A percentile compares a stretch with the other conserved stretches of the same genome.
Evolutionary conservation across 2,797 vertebrate genomes (phyloP).

Genomic region (Malacoraja senta): DNA sequence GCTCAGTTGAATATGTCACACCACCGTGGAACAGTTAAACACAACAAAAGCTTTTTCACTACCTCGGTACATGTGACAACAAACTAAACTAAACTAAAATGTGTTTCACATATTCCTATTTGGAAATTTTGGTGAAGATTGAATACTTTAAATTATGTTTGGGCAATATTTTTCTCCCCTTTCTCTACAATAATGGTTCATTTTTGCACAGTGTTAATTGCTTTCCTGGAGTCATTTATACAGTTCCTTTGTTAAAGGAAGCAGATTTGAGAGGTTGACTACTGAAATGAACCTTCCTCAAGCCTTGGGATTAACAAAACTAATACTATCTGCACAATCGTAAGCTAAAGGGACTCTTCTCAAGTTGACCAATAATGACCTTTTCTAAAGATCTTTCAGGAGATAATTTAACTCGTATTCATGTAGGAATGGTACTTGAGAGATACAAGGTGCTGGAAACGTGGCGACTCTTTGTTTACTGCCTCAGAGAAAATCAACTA

Average conservation of each 20-base stretch:
- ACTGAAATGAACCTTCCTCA: not conserved
- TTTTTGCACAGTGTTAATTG: not conserved
- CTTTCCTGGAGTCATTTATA: not conserved
- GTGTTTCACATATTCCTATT: not conserved
- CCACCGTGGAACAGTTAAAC: too few relatives aligned
- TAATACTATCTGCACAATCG: not conserved
- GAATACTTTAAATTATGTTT: not conserved
- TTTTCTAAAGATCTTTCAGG: too few relatives aligned
- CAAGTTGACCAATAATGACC: not conserved
- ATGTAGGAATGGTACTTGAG: not conserved
- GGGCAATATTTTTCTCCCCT: not conserved
- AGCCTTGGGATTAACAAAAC: not conserved
- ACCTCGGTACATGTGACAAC: too few relatives aligned
- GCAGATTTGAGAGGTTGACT: not conserved
- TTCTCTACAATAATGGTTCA: not conserved
- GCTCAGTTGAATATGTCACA: not conserved
- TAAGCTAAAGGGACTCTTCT: not conserved
- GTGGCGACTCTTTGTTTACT: too few relatives aligned
- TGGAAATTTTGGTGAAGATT: not conserved
- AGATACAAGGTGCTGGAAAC: too few relatives aligned
- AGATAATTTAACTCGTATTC: not conserved
- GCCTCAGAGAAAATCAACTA: too few relatives aligned
- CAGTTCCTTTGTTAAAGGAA: not conserved
- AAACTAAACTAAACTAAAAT: too few relatives aligned
- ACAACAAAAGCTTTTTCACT: too few relatives aligned